Evolutionary conservation across 2,888 invertebrate genomes (phyloP).

Genomic region (Tetanocera ferruginea): DNA sequence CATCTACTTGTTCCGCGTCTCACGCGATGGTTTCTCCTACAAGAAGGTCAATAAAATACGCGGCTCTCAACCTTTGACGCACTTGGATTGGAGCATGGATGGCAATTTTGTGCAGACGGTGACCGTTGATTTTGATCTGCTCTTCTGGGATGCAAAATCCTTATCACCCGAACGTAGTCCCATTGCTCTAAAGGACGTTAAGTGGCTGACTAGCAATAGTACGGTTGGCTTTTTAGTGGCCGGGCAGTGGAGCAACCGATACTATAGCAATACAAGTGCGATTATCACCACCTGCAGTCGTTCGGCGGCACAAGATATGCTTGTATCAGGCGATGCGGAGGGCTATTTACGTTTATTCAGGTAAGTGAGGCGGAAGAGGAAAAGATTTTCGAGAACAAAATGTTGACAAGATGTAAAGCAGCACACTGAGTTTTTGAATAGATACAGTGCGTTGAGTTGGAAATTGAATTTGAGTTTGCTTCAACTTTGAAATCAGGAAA

Average conservation of each 20-base stretch:
- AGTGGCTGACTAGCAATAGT: constrained; percentile 90
- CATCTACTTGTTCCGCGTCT: constrained; percentile 85
- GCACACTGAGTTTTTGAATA: no score
- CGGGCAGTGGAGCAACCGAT: constrained; percentile 92
- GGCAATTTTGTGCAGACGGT: constrained; percentile 90
- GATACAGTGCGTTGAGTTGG: no score
- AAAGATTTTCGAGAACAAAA: no score
- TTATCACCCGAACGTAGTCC: constrained; percentile 89
- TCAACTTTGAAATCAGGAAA: no score
- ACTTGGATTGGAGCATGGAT: constrained; percentile 93
- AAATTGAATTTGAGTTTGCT: no score
- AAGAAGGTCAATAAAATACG: constrained; percentile 91
- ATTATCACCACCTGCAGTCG: constrained; percentile 85
- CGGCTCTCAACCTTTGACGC: constrained; percentile 86
- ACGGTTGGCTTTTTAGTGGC: constrained; percentile 90
- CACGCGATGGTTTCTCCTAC: constrained; percentile 90
- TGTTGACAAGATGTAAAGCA: no score
- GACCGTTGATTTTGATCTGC: constrained; percentile 89
- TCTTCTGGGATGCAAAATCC: constrained; percentile 93
- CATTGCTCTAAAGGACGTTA: constrained; percentile 90
- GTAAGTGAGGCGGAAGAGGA: constrained; percentile 64
- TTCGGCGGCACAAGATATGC: constrained; percentile 85
- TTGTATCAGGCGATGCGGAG: constrained; percentile 90
- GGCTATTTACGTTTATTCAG: constrained; percentile 89
- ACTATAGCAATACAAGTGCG: constrained; percentile 88